Conservation (phyloP, 23 tunicate species). For the Oikopleura albicans region DNA sequence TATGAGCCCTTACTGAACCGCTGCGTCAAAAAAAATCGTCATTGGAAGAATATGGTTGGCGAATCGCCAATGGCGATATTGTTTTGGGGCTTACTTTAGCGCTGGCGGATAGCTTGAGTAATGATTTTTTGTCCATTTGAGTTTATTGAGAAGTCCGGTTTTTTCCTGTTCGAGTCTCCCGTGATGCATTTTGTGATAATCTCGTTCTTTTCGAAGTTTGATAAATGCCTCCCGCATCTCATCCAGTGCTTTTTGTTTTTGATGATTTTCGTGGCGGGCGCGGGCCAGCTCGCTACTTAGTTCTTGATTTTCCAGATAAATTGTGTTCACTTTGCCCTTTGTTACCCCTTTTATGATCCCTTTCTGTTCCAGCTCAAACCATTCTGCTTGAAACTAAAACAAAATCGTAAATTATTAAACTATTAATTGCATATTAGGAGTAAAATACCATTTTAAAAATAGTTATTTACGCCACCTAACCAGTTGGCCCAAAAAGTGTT, state of each 20-base stretch:
- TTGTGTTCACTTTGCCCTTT: not conserved
- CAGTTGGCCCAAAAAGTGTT: no score
- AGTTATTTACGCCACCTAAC: no score
- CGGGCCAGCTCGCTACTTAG: not conserved
- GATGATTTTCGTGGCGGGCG: not conserved
- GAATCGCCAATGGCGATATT: not conserved
- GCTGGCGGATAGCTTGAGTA: not conserved
- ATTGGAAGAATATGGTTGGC: not conserved
- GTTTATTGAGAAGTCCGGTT: conserved; percentile 52
- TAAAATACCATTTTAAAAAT: no score
- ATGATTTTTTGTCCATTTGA: conserved; percentile 21
- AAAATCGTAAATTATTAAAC: no score
- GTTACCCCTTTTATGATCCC: not conserved
- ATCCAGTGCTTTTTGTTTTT: not conserved
- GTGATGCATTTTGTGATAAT: conserved; percentile 77
- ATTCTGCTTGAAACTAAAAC: conserved; percentile 95
- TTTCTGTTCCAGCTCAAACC: conserved; percentile 22
- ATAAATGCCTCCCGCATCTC: conserved; percentile 42
- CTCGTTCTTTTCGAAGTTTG: conserved; percentile 72
- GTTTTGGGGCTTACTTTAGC: not conserved
- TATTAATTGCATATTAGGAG: no score
- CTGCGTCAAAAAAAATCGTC: not conserved
- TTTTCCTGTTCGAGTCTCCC: conserved; percentile 78
- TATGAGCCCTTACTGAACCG: not conserved
- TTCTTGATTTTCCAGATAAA: not conserved